Base-by-base conservation (phyloP, 2,113 vertebrate species). In the Theropithecus gelada region DNA sequence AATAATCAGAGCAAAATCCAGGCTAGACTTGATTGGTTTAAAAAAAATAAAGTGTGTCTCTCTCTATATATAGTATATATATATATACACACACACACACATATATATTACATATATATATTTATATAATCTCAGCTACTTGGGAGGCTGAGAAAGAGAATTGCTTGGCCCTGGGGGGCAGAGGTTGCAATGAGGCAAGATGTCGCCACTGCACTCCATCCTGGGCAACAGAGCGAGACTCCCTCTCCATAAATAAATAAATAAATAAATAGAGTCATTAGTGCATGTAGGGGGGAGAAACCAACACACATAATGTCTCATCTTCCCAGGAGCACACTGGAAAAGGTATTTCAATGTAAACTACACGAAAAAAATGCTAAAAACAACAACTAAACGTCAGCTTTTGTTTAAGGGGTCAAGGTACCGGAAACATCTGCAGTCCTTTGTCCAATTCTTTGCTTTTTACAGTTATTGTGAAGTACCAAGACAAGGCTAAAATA, bases 1-100 rank as follows among this genome's bases (percentile, higher is more conserved):
- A 98, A 99, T 99, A 99, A 99, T 99, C 99, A 99, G 98, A 99
- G 98, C 98, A 99, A 99, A 99, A 99, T 99, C 99, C 99, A 99
- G 99, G 99, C 99, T 99, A 99, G 98, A 99, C 98, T 99, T 98
- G 99, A 99, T 99, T 99, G 98, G 97, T 98, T 98, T 98, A 13
- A 14, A 32, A 64, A 64, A 64, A 61, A 45, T 14, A 50, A 50
- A 50, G 57, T 59, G 57, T 59, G 27, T 64, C 12, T 50, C 48
- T 50, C 48, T 50, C 0, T 50, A 5, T 64, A 2, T 64, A 27
- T 64, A 55, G 25, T 61, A 1, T 61, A 0, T 64, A 6, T 30
- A 64, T 6, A 30, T 0, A 30, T 0, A 64, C 59, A 61, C 12
- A 40, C 13, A 27, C 12, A 61, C 11, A 55, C 1, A 52, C 0